Base-by-base conservation (phyloP, 92 coral and sea anemone species). In the Desmophyllum pertusum region DNA sequence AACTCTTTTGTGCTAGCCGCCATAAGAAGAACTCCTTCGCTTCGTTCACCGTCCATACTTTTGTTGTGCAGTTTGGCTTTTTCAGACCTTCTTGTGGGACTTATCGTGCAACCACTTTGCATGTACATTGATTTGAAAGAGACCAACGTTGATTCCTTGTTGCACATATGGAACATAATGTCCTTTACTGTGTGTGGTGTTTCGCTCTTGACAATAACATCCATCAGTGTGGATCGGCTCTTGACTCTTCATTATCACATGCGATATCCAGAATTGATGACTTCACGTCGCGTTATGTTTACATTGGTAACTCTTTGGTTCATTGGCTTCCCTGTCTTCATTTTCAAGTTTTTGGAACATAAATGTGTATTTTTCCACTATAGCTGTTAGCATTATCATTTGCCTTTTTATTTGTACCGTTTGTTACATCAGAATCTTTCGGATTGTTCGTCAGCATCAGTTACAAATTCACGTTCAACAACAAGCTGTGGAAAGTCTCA, bases 241-340 rank as follows among this genome's bases (percentile, higher is more conserved):
- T 73, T 73, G 39, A 38, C 78, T 73, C 78, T 73, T 73, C 78
- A 27, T 29, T 73, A 73, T 48, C 78, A 73, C 39, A 45, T 73
- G 78, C 62, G 62, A 48, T 73, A 73, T 73, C 61, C n/a, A n/a
- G 62, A 1, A 29, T 3, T 73, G 38, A 35, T 63, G 69, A 63
- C 69, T 11, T 9, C 83, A 8, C 39, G 8, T 30, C 69, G 69
- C 2, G 69, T 18, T 3, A 29, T 30, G 39, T 63, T 1, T 15
- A 31, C 35, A 27, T 63, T 38, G n/a, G 69, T 38, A 0, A 9
- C 39, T 7, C 37, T 63, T 63, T 63, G 69, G 69, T 30, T n/a
- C 38, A 9, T 63, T 11, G 14, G 19, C 37, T 30, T 63, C 13
- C n/a, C 21, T 63, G 39, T 10, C 15, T 14, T 27, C 69, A 2